Percentiles rank a stretch among this genome's conserved stretches.
Evolutionary conservation across 2,113 vertebrate genomes (phyloP).

Genomic region (Rhabdomys dilectus): DNA sequence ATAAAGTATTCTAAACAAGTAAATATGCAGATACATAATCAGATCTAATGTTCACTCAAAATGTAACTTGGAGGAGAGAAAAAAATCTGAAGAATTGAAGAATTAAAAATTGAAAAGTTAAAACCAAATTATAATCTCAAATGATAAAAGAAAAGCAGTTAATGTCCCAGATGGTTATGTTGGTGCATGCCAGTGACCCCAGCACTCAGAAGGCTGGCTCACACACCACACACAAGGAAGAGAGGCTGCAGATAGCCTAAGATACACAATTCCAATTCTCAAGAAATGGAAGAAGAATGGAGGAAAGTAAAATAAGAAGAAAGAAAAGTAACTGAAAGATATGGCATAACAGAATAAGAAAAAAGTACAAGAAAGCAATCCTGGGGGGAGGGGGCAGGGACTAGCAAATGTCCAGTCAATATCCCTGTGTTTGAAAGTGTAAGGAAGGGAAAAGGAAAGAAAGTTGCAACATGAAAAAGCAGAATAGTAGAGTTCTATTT

Average conservation of each 20-base stretch:
- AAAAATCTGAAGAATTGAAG: not conserved
- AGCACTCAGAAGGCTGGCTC: not conserved
- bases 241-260: too few relatives aligned
- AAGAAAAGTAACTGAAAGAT: constrained; percentile 36
- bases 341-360: constrained; percentile 21
- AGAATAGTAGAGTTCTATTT: not conserved
- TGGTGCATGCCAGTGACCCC: not conserved
- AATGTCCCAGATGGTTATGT: not conserved
- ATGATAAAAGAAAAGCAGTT: constrained; percentile 36
- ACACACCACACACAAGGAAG: not conserved
- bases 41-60: not conserved
- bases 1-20: not conserved
- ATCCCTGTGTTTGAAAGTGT: not conserved
- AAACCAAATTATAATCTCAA: constrained; percentile 37
- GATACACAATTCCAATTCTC: not conserved
- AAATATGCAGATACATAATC: not conserved
- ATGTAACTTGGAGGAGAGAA: not conserved
- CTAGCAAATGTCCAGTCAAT: not conserved
- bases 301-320: not conserved
- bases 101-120: constrained; percentile 47
- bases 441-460: not conserved
- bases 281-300: not conserved
- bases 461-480: constrained; percentile 15
- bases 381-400: too few relatives aligned
- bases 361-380: constrained; percentile 28